Evolutionary conservation across 1,140 invertebrate species (phyloP).

Genomic region (Drosophila repleta): DNA sequence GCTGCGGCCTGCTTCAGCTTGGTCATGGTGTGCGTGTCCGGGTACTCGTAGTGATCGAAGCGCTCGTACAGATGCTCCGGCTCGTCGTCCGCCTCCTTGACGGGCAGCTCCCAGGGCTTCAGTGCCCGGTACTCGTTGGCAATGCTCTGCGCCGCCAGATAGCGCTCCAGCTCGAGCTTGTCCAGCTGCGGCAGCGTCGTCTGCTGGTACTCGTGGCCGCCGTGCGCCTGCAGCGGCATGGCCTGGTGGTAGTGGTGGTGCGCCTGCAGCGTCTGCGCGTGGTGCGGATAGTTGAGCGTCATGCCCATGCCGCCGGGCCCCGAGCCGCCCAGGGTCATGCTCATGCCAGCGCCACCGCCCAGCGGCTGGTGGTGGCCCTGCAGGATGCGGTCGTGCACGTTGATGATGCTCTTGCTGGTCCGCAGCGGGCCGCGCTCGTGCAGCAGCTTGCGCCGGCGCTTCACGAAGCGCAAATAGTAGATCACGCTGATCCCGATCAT

Average conservation of each 20-base stretch:
- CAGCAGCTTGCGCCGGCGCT: conserved; percentile 71
- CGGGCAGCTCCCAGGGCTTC: conserved; percentile 81
- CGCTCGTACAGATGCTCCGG: conserved; percentile 83
- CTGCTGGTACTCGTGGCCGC: conserved; percentile 74
- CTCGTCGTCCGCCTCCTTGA: conserved; percentile 79
- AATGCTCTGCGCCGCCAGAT: conserved; percentile 79
- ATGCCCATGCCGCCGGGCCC: conserved; percentile 52
- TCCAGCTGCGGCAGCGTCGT: conserved; percentile 78
- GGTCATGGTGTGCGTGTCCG: conserved; percentile 77
- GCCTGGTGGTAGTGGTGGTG: conserved; percentile 63
- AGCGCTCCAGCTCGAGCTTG: conserved; percentile 81
- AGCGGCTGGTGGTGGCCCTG: conserved; percentile 71
- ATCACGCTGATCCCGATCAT: conserved; percentile 79
- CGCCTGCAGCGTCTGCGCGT: conserved; percentile 70
- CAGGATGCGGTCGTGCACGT: conserved; percentile 79
- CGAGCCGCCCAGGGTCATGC: conserved; percentile 64
- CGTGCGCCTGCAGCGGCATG: conserved; percentile 69
- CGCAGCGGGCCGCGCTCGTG: conserved; percentile 71
- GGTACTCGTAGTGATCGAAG: conserved; percentile 83
- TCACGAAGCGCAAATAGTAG: conserved; percentile 80
- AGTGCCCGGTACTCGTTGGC: conserved; percentile 81
- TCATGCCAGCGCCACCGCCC: conserved; percentile 60
- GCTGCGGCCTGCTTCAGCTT: conserved; percentile 74
- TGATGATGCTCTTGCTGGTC: conserved; percentile 79
- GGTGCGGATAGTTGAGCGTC: conserved; percentile 71